A percentile compares a stretch with the other conserved stretches of the same genome.
Conservation (phyloP, 2,113 vertebrate genomes). For the Numida meleagris region DNA sequence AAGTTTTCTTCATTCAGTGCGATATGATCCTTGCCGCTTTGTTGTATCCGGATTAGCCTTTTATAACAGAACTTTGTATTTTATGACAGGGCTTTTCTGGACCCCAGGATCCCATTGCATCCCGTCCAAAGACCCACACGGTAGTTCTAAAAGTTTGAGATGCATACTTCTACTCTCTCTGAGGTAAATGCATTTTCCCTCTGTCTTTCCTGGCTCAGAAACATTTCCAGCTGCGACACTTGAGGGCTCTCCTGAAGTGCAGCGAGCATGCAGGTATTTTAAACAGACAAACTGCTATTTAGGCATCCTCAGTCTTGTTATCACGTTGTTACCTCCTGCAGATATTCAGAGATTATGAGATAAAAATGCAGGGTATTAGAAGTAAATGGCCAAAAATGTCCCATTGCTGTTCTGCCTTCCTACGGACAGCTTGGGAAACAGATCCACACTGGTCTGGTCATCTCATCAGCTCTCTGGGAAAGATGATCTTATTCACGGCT, state of each 20-base stretch:
- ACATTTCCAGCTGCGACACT: background rate
- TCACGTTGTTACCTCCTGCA: background rate
- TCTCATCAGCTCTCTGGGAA: conserved; percentile 4
- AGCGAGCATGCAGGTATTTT: background rate
- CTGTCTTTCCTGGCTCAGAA: conserved; percentile 2
- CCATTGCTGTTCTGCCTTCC: background rate
- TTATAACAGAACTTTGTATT: background rate
- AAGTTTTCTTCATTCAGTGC: background rate
- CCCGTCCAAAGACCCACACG: background rate
- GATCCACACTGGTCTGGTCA: background rate
- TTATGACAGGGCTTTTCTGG: background rate
- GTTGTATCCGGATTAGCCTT: background rate
- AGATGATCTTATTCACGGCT: background rate
- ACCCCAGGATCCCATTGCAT: background rate
- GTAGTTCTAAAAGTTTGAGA: background rate
- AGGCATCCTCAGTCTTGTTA: background rate
- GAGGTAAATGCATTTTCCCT: background rate
- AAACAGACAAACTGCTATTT: background rate
- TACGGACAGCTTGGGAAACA: background rate
- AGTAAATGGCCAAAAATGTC: background rate
- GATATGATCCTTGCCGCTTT: background rate
- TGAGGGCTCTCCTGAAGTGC: background rate
- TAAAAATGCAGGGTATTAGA: background rate
- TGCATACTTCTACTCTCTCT: background rate
- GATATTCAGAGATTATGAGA: background rate